phyloP scores from a whole-genome alignment of 1,140 invertebrate genomes.

The Eumaeus atala region DNA sequence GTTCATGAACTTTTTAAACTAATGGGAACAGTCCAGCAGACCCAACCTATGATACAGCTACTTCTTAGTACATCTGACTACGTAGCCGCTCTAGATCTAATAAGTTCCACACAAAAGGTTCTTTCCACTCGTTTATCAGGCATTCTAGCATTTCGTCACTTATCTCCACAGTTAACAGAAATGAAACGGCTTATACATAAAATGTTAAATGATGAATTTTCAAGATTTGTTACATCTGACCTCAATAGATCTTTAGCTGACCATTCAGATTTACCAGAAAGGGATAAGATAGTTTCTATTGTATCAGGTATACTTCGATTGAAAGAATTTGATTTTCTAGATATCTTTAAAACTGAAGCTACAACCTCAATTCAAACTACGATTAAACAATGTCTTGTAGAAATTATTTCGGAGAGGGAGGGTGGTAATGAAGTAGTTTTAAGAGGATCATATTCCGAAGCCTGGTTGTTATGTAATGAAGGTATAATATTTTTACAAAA shows the following conservation, averaged over 20 bases:
- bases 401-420: constrained; percentile 82
- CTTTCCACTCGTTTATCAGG: constrained; percentile 91
- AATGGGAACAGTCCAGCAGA: constrained; percentile 97
- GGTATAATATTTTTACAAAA: constrained; percentile 86
- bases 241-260: constrained; percentile 88
- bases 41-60: constrained; percentile 96
- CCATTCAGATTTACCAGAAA: constrained; percentile 78
- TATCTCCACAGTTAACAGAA: constrained; percentile 96
- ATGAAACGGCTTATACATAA: constrained; percentile 97
- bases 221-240: constrained; percentile 92
- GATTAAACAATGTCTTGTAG: constrained; percentile 91
- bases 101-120: constrained; percentile 96
- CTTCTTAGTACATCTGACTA: constrained; percentile 97
- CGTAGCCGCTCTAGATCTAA: constrained; percentile 97
- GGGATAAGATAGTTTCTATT: constrained; percentile 91
- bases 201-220: constrained; percentile 97
- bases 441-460: constrained; percentile 80
- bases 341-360: constrained; percentile 91
- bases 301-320: constrained; percentile 91
- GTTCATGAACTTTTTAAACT: constrained; percentile 88
- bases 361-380: constrained; percentile 90
- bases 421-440: constrained; percentile 78
- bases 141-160: constrained; percentile 94
- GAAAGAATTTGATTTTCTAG: constrained; percentile 90
- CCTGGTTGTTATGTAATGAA: constrained; percentile 80